phyloP scores from a whole-genome alignment of 1,140 invertebrate species.

The Atta cephalotes region DNA sequence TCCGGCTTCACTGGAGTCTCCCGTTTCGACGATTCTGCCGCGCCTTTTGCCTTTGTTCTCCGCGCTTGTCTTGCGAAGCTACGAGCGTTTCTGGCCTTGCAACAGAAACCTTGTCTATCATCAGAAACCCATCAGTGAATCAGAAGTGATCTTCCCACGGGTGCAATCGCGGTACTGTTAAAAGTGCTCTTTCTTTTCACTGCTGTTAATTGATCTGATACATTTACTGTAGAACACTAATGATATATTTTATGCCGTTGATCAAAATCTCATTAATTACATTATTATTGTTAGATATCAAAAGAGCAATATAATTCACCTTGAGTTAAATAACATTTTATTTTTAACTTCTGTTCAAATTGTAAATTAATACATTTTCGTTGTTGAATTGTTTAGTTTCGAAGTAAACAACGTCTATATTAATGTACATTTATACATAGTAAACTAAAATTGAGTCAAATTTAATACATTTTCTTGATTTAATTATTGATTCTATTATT shows the following conservation, averaged over 20 bases:
- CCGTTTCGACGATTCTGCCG: conserved; percentile 18
- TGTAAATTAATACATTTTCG: too few species aligned
- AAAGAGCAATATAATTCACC: too few species aligned
- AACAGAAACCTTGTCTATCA: conserved; percentile 21
- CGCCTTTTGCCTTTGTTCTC: conserved; percentile 67
- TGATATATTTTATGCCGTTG: neutral
- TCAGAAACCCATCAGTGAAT: conserved; percentile 34
- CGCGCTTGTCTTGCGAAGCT: conserved; percentile 65
- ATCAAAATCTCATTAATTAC: neutral
- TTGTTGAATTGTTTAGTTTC: too few species aligned
- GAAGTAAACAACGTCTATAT: too few species aligned
- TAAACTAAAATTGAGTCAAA: too few species aligned
- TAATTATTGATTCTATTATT: too few species aligned
- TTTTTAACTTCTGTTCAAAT: too few species aligned
- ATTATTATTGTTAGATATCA: neutral
- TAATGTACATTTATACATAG: too few species aligned
- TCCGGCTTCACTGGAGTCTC: conserved; percentile 68
- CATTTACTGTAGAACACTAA: neutral
- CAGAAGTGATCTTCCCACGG: conserved; percentile 50
- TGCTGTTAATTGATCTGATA: conserved; percentile 62
- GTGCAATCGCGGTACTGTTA: conserved; percentile 24
- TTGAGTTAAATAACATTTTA: too few species aligned
- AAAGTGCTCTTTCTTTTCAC: conserved; percentile 22
- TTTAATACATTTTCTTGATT: too few species aligned
- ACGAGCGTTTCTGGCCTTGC: neutral